phyloP scores from a whole-genome alignment of 2,888 invertebrate species.

The Thymelicus lineola region DNA sequence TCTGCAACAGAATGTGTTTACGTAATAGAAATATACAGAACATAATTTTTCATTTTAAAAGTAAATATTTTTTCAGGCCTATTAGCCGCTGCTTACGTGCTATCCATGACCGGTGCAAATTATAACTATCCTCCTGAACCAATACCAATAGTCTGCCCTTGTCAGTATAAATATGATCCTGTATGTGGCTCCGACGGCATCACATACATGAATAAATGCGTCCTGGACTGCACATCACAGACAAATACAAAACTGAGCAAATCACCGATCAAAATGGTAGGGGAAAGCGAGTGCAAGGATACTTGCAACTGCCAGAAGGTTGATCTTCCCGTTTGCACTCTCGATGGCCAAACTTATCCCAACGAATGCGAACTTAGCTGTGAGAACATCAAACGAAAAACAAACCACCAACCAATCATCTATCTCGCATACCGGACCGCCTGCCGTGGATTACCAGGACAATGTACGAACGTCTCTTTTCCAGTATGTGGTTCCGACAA shows the following conservation, averaged over 20 bases:
- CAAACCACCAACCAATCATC: constrained; percentile 38
- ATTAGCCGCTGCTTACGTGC: not conserved
- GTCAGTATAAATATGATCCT: constrained; percentile 40
- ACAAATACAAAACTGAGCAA: constrained; percentile 11
- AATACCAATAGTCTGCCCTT: constrained; percentile 30
- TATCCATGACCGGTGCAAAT: not conserved
- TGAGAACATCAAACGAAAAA: constrained; percentile 44
- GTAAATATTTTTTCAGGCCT: constrained; percentile 3
- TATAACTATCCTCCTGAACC: not conserved
- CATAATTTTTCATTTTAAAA: too few species aligned
- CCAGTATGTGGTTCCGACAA: constrained; percentile 49
- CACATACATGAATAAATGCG: constrained; percentile 43
- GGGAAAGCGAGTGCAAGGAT: constrained; percentile 39
- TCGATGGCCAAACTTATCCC: constrained; percentile 48
- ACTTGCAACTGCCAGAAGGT: constrained; percentile 44
- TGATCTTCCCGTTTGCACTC: constrained; percentile 53
- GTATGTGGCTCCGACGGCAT: constrained; percentile 44
- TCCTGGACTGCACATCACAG: constrained; percentile 41
- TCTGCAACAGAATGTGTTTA: too few species aligned
- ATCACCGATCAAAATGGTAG: constrained; percentile 17
- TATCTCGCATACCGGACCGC: constrained; percentile 45
- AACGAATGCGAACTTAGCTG: constrained; percentile 49
- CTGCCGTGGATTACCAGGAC: constrained; percentile 44
- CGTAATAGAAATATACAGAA: too few species aligned
- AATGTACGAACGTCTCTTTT: constrained; percentile 41